Evolutionary conservation across 2,113 vertebrate genomes (phyloP).

Genomic region (Phrynosoma blainvillii): DNA sequence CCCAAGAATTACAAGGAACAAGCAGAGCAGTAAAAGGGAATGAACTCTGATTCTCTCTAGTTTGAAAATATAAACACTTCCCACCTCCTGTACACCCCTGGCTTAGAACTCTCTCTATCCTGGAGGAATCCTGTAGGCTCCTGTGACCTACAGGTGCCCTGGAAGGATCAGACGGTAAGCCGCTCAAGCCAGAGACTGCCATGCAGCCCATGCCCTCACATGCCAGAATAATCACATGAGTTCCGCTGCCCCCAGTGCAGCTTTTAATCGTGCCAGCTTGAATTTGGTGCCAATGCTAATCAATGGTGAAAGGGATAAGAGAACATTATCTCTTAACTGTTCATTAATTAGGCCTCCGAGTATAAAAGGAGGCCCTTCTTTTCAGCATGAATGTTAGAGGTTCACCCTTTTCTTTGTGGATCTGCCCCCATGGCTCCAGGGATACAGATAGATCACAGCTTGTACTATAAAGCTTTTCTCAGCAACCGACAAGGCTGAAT

Average conservation of each 20-base stretch:
- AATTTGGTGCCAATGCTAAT: not conserved
- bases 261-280: not conserved
- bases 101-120: not conserved
- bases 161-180: not conserved
- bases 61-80: too few relatives aligned
- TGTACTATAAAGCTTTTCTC: not conserved
- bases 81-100: not conserved
- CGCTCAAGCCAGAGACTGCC: not conserved
- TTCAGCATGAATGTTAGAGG: not conserved
- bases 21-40: too few relatives aligned
- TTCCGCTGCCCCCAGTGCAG: not conserved
- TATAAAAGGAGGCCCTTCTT: not conserved
- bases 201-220: not conserved
- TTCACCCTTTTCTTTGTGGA: not conserved
- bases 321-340: not conserved
- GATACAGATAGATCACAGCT: constrained; percentile 11
- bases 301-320: constrained; percentile 21
- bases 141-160: not conserved
- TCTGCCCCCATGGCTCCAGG: constrained; percentile 1
- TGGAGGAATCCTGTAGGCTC: too few relatives aligned
- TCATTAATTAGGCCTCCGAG: constrained; percentile 13
- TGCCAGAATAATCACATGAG: not conserved
- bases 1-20: too few relatives aligned
- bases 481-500: not conserved
- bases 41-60: too few relatives aligned